Evolutionary conservation across 2,888 invertebrate genomes (phyloP).

Genomic region (Aspidiotus rigidus): DNA sequence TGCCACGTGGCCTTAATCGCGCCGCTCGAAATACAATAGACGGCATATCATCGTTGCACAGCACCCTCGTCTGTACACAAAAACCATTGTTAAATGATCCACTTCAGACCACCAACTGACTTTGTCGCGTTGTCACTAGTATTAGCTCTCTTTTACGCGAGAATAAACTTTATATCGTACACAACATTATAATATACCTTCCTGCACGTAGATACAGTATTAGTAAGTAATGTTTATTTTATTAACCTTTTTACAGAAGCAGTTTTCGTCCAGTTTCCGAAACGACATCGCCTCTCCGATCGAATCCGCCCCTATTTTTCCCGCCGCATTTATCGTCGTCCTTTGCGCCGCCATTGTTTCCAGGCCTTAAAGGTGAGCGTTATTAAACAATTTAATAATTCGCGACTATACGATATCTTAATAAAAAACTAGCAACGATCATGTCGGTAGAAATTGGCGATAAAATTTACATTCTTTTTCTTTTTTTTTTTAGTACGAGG

Average conservation of each 20-base stretch:
- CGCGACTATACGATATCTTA: not conserved
- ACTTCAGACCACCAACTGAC: constrained; percentile 24
- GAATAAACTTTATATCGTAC: not conserved
- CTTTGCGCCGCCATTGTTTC: constrained; percentile 68
- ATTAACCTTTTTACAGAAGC: constrained; percentile 47
- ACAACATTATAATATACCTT: not conserved
- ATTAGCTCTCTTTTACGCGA: not conserved
- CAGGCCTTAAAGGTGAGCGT: constrained; percentile 62
- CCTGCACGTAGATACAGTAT: not conserved
- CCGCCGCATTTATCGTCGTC: constrained; percentile 69
- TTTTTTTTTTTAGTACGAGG: too few relatives aligned
- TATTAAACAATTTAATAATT: constrained; percentile 3
- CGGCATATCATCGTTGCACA: constrained; percentile 16
- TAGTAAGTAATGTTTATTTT: constrained; percentile 6
- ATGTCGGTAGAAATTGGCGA: not conserved
- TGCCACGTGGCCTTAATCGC: constrained; percentile 32
- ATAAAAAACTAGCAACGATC: not conserved
- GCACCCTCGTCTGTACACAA: constrained; percentile 9
- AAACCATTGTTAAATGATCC: constrained; percentile 18
- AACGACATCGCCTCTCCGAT: constrained; percentile 50
- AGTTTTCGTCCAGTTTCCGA: constrained; percentile 50
- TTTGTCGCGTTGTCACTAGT: not conserved
- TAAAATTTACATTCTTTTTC: not conserved
- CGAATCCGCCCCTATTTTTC: constrained; percentile 64
- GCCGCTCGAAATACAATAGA: constrained; percentile 25